Base-by-base conservation (phyloP, 2,113 vertebrate genomes). In the Alectura lathami region DNA sequence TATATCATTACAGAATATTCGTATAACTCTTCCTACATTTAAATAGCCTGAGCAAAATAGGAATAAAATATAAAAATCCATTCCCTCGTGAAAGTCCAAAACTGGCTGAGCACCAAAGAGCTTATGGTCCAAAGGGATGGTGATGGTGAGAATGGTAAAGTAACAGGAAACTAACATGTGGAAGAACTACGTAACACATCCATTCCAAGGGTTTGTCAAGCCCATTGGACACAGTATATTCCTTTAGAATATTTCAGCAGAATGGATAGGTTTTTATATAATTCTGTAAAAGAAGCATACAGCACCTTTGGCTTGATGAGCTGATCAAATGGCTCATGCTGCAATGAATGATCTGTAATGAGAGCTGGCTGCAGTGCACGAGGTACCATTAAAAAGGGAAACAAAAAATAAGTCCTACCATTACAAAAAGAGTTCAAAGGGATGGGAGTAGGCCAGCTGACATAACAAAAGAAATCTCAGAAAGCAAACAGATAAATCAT, bases 241-340 rank as follows among this genome's bases (percentile, higher is more conserved):
- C 23, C 60, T 82, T 68, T 59, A 73, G 67, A n/a, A 67, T 48
- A 92, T 8, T 50, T 91, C 80, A 34, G 95, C 56, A 32, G 51
- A 85, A 94, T 22, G 32, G n/a, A 43, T 69, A 57, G 78, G 89
- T 85, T 92, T 78, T 64, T 45, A 84, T 73, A 9, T 36, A 66
- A 62, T 92, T 73, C 69, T 89, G 53, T 40, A 91, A 95, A 85
- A 47, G 70, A 92, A 92, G 78, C 82, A 85, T 45, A 66, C 0
- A 69, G 57, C 36, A 94, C 85, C 82, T 93, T 51, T 62, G 72
- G 85, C 79, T 96, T 38, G 72, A 85, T 72, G 70, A 87, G 70
- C 70, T 84, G 45, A 83, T 51, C 88, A 88, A 94, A 95, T 29
- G 27, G 70, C 32, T 95, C 60, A 43, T n/a, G 14, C 47, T 50